Base-by-base conservation (phyloP, 2,797 vertebrate species). In the Fundulus diaphanus region DNA sequence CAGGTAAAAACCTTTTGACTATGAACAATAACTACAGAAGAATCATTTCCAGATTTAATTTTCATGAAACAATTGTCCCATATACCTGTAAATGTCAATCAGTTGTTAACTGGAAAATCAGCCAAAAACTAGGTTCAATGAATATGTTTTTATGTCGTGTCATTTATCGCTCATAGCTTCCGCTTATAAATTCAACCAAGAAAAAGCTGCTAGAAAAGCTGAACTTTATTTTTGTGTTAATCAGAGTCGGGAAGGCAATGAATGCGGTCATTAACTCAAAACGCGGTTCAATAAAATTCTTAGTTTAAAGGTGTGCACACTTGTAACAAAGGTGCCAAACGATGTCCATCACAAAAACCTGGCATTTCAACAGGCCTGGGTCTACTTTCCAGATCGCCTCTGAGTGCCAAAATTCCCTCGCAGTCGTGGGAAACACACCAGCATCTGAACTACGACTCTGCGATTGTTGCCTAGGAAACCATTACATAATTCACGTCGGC, bases 401-500 rank as follows among this genome's bases (percentile, higher is more conserved):
- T 35, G 56, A 61, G 8, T 24, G 40, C 16, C 59, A 29, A 74
- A 37, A 65, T 5, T 31, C 37, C 68, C 31, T 59, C 33, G 56
- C 72, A 80, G 82, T 74, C 72, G 59, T 75, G 42, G 49, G 42
- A 40, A 51, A 69, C 48, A 69, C 51, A n/a, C 85, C 85, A 85
- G 83, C 72, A 88, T 78, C 79, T 74, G 35, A 77, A 81, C 89
- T 88, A 91, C 94, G 86, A 88, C 87, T 90, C 90, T 85, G 88
- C 75, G 78, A 76, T 88, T 83, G 96, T 95, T 96, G 92, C 94
- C 96, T 88, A 48, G 86, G 90, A 86, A 93, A 96, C 95, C 80
- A 81, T 92, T 92, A 93, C 77, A 94, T 95, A 93, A 93, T 82
- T 89, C 92, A 90, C 87, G 89, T 87, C 84, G 84, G 91, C 87